These are phyloP conservation scores for Camponotus floridanus DNA, from an alignment of 1,140 invertebrate genomes.

Conservation along the genomic window DNA sequence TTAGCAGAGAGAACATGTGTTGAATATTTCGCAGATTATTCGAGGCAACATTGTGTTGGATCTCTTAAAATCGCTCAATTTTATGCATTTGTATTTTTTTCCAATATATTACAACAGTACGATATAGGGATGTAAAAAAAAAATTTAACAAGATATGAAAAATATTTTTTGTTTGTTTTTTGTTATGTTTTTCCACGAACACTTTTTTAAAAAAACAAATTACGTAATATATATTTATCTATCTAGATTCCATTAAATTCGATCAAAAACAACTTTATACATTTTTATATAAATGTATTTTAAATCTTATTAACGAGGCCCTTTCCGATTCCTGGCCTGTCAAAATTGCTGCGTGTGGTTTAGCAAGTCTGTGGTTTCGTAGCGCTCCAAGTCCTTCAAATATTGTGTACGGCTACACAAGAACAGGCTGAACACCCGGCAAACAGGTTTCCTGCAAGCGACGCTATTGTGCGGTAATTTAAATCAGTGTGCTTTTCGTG, in stretches of 20 bases:
- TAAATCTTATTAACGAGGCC: constrained; percentile 42
- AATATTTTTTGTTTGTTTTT: neutral
- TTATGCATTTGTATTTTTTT: neutral
- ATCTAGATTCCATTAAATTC: neutral
- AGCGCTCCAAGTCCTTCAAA: constrained; percentile 49
- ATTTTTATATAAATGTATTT: neutral
- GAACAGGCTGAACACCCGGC: constrained; percentile 53
- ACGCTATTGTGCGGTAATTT: constrained; percentile 64
- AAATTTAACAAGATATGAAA: neutral
- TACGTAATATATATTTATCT: neutral
- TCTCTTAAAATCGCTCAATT: neutral
- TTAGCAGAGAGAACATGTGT: neutral
- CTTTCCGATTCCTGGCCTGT: constrained; percentile 30
- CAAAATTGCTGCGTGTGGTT: constrained; percentile 48
- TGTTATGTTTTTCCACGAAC: neutral
- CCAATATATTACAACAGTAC: neutral
- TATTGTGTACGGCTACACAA: constrained; percentile 45
- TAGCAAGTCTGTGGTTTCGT: constrained; percentile 46
- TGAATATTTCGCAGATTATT: neutral
- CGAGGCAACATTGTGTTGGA: neutral
- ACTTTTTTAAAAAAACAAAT: neutral
- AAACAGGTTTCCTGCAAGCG: constrained; percentile 66
- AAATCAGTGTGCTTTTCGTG: constrained; percentile 53
- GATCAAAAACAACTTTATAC: neutral
- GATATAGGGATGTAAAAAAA: neutral